A percentile compares a stretch with the other conserved stretches of the same genome.
Evolutionary conservation across 2,888 invertebrate genomes (phyloP).

Genomic region (Camponotus fellah): DNA sequence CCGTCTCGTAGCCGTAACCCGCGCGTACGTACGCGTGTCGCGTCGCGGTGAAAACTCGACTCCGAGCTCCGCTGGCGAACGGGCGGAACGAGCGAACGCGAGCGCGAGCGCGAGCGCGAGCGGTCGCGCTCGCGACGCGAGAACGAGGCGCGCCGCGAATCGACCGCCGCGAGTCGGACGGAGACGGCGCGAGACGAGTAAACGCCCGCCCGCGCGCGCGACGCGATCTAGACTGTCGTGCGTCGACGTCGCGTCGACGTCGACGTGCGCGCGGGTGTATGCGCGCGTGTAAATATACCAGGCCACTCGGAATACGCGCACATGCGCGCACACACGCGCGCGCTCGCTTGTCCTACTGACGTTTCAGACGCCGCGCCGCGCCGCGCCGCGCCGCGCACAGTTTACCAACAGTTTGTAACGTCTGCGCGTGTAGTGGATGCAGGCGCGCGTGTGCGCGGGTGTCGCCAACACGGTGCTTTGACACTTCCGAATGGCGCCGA

Average conservation of each 20-base stretch:
- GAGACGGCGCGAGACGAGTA: conserved; percentile 42
- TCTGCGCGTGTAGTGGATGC: not conserved
- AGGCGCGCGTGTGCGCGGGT: no score
- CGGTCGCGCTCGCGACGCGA: conserved; percentile 32
- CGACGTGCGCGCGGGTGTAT: not conserved
- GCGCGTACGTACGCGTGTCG: conserved; percentile 60
- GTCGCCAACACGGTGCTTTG: conserved; percentile 4
- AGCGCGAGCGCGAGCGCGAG: not conserved
- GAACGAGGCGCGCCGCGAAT: conserved; percentile 42
- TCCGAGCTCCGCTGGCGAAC: conserved; percentile 58
- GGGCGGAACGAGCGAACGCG: conserved; percentile 31
- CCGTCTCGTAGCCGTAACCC: conserved; percentile 9
- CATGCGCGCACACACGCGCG: not conserved
- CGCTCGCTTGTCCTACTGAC: conserved; percentile 37
- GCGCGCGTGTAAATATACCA: not conserved
- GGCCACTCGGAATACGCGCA: not conserved
- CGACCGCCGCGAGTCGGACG: conserved; percentile 60
- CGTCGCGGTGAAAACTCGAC: conserved; percentile 67
- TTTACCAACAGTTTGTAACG: not conserved
- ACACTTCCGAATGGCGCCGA: conserved; percentile 46
- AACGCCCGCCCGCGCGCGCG: conserved; percentile 42
- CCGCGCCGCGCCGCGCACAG: conserved; percentile 16
- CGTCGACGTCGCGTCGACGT: not conserved
- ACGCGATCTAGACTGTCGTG: conserved; percentile 14
- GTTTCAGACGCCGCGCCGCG: conserved; percentile 23